Evolutionary conservation across 2,113 vertebrate genomes (phyloP).

Genomic region (Struthio camelus): DNA sequence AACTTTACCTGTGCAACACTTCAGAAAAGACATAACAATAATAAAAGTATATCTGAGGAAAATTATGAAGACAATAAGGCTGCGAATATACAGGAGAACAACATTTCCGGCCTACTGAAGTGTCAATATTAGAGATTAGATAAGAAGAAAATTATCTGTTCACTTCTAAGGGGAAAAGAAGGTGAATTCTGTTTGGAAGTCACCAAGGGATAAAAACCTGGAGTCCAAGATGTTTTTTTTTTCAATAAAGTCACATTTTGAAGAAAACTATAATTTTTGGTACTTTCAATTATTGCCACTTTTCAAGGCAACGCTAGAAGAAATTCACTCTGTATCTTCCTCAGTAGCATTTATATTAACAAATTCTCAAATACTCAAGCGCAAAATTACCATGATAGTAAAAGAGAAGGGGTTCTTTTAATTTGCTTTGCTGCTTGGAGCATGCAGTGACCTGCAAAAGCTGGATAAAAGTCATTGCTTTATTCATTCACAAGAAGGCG

Average conservation of each 20-base stretch:
- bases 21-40: not conserved
- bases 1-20: not conserved
- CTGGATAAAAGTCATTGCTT: constrained; percentile 36
- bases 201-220: not conserved
- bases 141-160: not conserved
- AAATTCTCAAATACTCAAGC: not conserved
- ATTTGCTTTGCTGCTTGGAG: constrained; percentile 27
- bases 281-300: not conserved
- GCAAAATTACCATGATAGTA: not conserved
- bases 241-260: not conserved
- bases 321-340: not conserved
- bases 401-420: not conserved
- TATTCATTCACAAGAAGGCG: constrained; percentile 1
- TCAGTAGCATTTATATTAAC: constrained; percentile 19
- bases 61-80: not conserved
- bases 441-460: constrained; percentile 7
- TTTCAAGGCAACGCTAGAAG: not conserved
- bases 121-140: not conserved
- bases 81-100: not conserved
- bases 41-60: not conserved
- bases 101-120: not conserved
- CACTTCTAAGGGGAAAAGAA: not conserved
- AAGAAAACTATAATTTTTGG: not conserved
- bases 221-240: not conserved
- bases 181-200: no score